Evolutionary conservation across 1,140 invertebrate species (phyloP), one percentile per base, ranked within the genome.

Genomic region (Drosophila eugracilis): DNA sequence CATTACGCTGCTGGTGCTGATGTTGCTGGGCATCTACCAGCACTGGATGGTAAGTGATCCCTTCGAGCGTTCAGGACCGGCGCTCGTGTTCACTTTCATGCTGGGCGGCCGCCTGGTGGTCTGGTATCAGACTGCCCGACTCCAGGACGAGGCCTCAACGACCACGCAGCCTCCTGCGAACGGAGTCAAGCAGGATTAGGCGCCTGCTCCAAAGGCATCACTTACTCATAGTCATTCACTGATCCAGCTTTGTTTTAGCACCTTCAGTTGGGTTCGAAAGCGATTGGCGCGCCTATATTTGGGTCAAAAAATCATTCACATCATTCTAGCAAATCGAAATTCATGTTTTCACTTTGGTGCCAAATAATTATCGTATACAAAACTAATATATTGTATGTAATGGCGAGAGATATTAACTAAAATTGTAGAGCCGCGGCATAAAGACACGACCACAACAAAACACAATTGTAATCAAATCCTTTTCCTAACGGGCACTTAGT

Each of bases 31-130:
- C 22, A 95, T 98, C 39, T 98, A 99, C 92, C 97, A 97, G 2
- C 97, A 99, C 91, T 96, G 96, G 78, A 96, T 97, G 94, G 95
- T 98, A 2, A 96, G 97, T 59, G 97, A 99, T 92, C 97, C 97
- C 71, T 95, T 99, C 90, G 97, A 99, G 91, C 94, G 97, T 78
- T 97, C 97, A 58, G 97, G 97, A 50, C 97, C 98, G 5, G 96
- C 97, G 36, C 92, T 99, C 78, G 97, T 99, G 12, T 99, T 99
- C 92, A 96, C 97, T 81, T 97, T 99, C 79, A 97, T 99, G 95
- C 92, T 99, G n/a, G 95, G 94, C 42, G 98, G 98, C 75, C 94
- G 98, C 67, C 92, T 99, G 37, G 96, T 99, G 12, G 94, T 95
- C 19, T 95, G 93, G 93, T 94, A 92, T 70, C 91, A 92, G 85